These are phyloP conservation scores for Dufourea novaeangliae DNA, from an alignment of 1,140 invertebrate genomes.

Conservation along the genomic window DNA sequence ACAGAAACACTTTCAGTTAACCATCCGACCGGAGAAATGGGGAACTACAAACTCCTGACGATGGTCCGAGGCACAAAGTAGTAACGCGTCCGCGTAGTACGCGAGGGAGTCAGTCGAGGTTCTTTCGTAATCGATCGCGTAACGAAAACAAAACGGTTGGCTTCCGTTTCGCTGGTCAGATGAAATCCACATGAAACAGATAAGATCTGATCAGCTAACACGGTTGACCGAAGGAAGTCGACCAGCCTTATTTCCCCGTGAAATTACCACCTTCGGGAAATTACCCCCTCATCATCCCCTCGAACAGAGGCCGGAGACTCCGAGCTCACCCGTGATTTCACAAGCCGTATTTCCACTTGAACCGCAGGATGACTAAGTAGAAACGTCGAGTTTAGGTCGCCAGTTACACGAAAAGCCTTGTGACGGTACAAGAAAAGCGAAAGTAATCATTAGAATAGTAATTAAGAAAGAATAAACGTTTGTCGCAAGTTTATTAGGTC, in stretches of 20 bases:
- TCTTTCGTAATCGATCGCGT: not conserved
- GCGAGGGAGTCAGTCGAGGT: not conserved
- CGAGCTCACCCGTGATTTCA: not conserved
- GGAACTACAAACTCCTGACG: not conserved
- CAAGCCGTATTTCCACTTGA: not conserved
- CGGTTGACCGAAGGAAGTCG: not conserved
- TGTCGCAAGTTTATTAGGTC: too few relatives aligned
- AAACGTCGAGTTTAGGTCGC: too few relatives aligned
- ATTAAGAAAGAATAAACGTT: too few relatives aligned
- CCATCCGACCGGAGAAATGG: not conserved
- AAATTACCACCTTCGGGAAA: slow-evolving; percentile 1
- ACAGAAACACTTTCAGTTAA: slow-evolving; percentile 20
- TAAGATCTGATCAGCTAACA: not conserved
- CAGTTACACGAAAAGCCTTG: too few relatives aligned
- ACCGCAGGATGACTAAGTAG: too few relatives aligned
- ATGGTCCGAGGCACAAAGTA: not conserved
- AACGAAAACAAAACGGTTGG: not conserved
- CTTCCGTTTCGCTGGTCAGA: not conserved
- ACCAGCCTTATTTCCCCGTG: not conserved
- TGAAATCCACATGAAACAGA: not conserved
- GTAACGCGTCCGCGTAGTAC: not conserved
- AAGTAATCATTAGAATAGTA: too few relatives aligned
- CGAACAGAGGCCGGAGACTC: not conserved
- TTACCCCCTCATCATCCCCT: not conserved
- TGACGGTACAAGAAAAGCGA: too few relatives aligned